Conservation (phyloP, 1,140 invertebrate species). For the Anastrepha obliqua region DNA sequence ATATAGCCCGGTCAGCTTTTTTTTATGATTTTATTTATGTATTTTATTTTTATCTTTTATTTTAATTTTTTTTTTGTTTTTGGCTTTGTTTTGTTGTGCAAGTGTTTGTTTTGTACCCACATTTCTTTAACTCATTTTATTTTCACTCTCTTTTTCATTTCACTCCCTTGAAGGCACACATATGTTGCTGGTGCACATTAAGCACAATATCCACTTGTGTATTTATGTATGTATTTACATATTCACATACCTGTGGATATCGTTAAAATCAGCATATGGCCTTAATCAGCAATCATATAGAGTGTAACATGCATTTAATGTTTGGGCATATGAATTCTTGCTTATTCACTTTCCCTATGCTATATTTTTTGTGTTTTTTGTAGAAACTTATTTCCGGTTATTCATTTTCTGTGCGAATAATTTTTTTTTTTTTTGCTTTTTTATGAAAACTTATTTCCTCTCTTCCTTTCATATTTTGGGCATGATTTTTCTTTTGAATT, state of each 20-base stretch:
- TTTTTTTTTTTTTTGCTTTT: neutral
- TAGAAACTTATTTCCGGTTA: conserved; percentile 31
- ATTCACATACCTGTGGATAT: neutral
- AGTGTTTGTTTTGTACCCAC: neutral
- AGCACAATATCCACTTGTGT: neutral
- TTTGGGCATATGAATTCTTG: conserved; percentile 40
- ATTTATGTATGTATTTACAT: neutral
- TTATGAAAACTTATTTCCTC: conserved; percentile 16
- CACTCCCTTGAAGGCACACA: neutral
- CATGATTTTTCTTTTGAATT: neutral
- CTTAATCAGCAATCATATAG: conserved; percentile 30
- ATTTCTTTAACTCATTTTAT: conserved; percentile 6
- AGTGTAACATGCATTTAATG: neutral
- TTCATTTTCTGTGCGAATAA: neutral
- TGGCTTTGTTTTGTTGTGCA: neutral
- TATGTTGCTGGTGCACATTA: conserved; percentile 31
- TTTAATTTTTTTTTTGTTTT: neutral
- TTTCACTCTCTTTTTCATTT: neutral
- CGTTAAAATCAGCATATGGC: conserved; percentile 42
- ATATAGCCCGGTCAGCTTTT: conserved; percentile 38
- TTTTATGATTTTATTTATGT: neutral
- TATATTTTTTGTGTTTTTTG: conserved; percentile 10
- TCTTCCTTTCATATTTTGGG: conserved; percentile 7
- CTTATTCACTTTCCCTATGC: neutral
- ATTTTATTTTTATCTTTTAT: too few species aligned